Conservation (phyloP, 2,797 vertebrate genomes). For the Muscicapa striata region DNA sequence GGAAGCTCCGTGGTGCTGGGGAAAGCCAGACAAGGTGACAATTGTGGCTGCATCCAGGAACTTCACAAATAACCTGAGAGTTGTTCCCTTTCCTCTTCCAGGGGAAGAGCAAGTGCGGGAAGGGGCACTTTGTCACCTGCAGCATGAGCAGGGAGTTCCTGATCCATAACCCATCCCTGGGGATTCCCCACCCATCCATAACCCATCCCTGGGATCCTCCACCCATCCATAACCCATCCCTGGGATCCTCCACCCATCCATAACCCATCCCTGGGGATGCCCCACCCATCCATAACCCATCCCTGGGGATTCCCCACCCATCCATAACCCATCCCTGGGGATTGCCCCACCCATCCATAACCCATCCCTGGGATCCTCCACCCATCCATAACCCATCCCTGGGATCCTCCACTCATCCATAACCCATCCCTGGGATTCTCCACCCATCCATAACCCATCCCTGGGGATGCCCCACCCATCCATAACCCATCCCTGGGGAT, state of each 20-base stretch:
- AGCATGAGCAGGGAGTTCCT: not conserved
- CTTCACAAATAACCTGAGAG: not conserved
- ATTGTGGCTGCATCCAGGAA: not conserved
- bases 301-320: too few relatives aligned
- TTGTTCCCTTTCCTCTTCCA: not conserved
- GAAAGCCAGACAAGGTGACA: not conserved
- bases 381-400: too few relatives aligned
- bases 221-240: too few relatives aligned
- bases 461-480: not conserved
- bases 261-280: not conserved
- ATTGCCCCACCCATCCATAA: too few relatives aligned
- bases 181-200: not conserved
- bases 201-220: too few relatives aligned
- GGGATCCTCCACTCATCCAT: too few relatives aligned
- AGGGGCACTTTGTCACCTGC: fast-evolving
- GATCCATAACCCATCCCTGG: not conserved
- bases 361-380: too few relatives aligned
- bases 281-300: too few relatives aligned
- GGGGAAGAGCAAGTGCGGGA: not conserved
- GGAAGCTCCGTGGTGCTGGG: not conserved
- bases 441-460: not conserved
- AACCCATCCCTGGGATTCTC: not conserved
- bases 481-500: not conserved
- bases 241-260: too few relatives aligned
- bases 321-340: not conserved